These are phyloP conservation scores for Leptogaster cylindrica DNA, from an alignment of 2,888 invertebrate species.

Conservation along the genomic window DNA sequence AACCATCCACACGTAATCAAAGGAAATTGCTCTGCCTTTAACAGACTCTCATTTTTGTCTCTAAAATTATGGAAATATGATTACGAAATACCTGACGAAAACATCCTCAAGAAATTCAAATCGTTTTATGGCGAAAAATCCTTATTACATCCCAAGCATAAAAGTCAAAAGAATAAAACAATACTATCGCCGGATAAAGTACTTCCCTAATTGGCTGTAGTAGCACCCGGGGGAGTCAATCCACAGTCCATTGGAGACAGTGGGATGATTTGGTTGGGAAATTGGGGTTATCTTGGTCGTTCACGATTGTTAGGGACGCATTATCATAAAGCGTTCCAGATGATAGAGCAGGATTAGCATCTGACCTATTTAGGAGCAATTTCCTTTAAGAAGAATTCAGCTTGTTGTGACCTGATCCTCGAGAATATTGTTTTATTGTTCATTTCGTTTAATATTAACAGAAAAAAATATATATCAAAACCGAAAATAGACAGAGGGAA, in stretches of 20 bases:
- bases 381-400: not conserved
- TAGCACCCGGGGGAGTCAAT: conserved; percentile 58
- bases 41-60: too few species aligned
- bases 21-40: conserved; percentile 24
- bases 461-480: too few species aligned
- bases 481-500: too few species aligned
- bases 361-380: conserved; percentile 21
- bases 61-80: not conserved
- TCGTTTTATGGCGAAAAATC: conserved; percentile 50
- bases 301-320: conserved; percentile 18
- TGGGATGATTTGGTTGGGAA: not conserved
- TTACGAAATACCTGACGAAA: not conserved
- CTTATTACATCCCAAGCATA: conserved; percentile 54
- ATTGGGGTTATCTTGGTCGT: conserved; percentile 38
- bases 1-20: not conserved
- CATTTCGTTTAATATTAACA: not conserved
- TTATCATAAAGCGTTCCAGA: conserved; percentile 37
- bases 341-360: conserved; percentile 31
- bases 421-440: not conserved
- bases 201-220: conserved; percentile 61
- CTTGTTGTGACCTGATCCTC: not conserved
- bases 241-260: conserved; percentile 24
- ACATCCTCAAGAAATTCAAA: conserved; percentile 43
- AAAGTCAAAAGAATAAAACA: conserved; percentile 50
- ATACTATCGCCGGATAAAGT: conserved; percentile 44